Evolutionary conservation across 2,113 vertebrate genomes (phyloP).

Genomic region (Oryzias javanicus): DNA sequence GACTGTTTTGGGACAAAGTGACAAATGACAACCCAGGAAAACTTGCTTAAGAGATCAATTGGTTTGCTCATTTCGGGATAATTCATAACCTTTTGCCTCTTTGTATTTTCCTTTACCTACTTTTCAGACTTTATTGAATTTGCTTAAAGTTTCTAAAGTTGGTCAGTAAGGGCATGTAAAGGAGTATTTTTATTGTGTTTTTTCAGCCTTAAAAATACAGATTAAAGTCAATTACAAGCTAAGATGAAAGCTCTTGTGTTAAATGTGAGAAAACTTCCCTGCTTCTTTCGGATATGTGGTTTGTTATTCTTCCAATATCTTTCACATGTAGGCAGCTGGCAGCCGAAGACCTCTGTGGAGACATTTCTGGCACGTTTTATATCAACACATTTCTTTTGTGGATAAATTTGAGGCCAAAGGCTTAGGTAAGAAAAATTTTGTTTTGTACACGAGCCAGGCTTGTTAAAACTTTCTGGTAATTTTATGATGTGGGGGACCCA

Average conservation of each 20-base stretch:
- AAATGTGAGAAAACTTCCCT: not conserved
- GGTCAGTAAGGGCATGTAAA: not conserved
- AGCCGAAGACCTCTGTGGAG: not conserved
- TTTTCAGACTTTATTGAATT: too few relatives aligned
- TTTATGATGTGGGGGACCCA: slow-evolving; percentile 59
- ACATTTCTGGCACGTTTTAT: not conserved
- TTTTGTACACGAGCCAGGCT: slow-evolving; percentile 43
- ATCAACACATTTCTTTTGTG: slow-evolving; percentile 20
- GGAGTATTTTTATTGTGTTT: not conserved
- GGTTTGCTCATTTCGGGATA: too few relatives aligned
- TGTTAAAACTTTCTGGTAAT: slow-evolving; percentile 53
- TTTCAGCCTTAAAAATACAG: not conserved
- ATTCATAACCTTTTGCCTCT: too few relatives aligned
- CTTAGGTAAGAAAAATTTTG: slow-evolving; percentile 29
- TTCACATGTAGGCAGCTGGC: not conserved
- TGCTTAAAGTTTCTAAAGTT: too few relatives aligned
- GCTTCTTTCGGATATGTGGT: not conserved
- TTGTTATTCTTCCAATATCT: not conserved
- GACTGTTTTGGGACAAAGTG: too few relatives aligned
- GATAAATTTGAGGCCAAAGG: slow-evolving; percentile 16
- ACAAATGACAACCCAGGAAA: too few relatives aligned
- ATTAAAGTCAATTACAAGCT: not conserved
- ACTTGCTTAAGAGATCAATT: too few relatives aligned
- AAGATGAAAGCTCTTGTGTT: not conserved
- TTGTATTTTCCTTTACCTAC: too few relatives aligned